A percentile compares a stretch with the other conserved stretches of the same genome.
These are phyloP conservation scores for Serrognathus titanus DNA, from an alignment of 2,888 invertebrate species.

Conservation along the genomic window DNA sequence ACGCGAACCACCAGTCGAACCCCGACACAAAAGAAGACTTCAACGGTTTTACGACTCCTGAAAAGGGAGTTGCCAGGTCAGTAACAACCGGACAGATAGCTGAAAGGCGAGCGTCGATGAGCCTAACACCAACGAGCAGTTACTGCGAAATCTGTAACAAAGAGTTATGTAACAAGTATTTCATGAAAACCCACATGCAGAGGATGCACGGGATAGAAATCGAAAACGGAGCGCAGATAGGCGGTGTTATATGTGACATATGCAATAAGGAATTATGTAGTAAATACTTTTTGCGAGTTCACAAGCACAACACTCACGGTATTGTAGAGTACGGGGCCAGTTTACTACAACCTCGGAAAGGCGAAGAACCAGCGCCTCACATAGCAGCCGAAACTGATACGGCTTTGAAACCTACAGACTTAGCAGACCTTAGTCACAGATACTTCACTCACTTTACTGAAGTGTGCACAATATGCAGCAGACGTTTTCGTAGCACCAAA, in stretches of 20 bases:
- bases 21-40: conserved; percentile 37
- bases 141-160: conserved; percentile 98
- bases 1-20: conserved; percentile 47
- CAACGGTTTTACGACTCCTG: conserved; percentile 50
- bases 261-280: conserved; percentile 98
- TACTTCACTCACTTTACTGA: conserved; percentile 69
- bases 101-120: conserved; percentile 59
- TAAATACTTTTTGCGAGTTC: conserved; percentile 95
- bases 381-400: conserved; percentile 44
- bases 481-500: conserved; percentile 83
- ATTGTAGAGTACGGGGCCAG: conserved; percentile 77
- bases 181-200: conserved; percentile 99
- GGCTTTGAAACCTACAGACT: conserved; percentile 54
- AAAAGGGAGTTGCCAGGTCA: conserved; percentile 44
- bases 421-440: conserved; percentile 58
- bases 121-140: conserved; percentile 71
- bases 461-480: conserved; percentile 80
- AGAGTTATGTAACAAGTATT: conserved; percentile 98
- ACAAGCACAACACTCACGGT: conserved; percentile 97
- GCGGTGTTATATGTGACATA: conserved; percentile 93
- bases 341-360: conserved; percentile 45
- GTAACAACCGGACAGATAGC: conserved; percentile 34
- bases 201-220: conserved; percentile 97
- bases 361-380: conserved; percentile 44
- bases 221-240: conserved; percentile 87